Evolutionary conservation across 1,140 invertebrate species (phyloP), one percentile per base, ranked within the genome.

Genomic region (Drosophila ironensis): DNA sequence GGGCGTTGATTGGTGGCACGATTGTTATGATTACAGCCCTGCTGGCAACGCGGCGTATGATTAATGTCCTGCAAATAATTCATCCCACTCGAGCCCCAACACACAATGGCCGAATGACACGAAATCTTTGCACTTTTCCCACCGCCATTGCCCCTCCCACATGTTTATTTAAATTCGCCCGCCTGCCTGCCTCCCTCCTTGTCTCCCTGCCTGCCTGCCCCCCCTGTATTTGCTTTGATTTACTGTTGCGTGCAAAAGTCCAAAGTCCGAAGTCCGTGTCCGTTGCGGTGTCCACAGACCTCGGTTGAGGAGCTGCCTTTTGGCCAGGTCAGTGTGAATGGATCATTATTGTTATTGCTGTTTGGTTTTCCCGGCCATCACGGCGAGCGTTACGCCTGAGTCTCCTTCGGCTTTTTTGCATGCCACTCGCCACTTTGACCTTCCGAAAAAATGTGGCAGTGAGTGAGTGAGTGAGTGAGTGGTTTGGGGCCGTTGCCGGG

Each of bases 21-120:
- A 59, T 70, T 35, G 47, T 35, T 45, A 71, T 45, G 45, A 41
- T 40, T 51, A 71, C 46, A 40, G 30, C 54, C 27, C 45, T 14
- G 28, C 16, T 14, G 37, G 37, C 41, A 70, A 61, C 66, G 25
- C 22, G 67, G 67, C 67, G 67, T 71, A 71, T 71, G 68, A 71
- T 71, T 69, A 70, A 70, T 70, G 67, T 37, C 22, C 27, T 41
- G 25, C 24, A 48, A 47, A 48, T 60, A 60, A 40, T 66, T 53
- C 19, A 66, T 33, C 3, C 33, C 40, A 22, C n/a, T 12, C 14
- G 11, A 14, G 8, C 9, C n/a, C 9, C 45, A 20, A 35, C 25
- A 24, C 57, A 57, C 66, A 56, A 47, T 69, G 51, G 53, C 66
- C 59, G 22, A 63, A 17, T 63, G 56, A 63, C 59, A 63, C 59